Percentiles rank a stretch among this genome's conserved stretches.
phyloP scores from a whole-genome alignment of 2,888 invertebrate species.

The Teleiodes luculella region DNA sequence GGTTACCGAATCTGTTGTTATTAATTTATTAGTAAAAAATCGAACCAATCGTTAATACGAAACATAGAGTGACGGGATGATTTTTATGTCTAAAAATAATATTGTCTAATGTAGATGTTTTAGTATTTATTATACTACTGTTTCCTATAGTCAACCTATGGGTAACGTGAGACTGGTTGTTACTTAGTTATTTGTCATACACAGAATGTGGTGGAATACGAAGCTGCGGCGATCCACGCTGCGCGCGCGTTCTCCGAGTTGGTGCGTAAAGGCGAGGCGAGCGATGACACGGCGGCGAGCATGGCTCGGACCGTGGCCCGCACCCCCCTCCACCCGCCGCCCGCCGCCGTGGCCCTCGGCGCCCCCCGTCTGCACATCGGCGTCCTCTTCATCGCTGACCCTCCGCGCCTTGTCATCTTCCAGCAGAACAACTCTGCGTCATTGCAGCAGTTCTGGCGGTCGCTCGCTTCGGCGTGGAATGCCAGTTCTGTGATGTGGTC shows the following conservation, averaged over 20 bases:
- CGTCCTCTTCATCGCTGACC: slow-evolving; percentile 64
- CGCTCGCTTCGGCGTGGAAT: slow-evolving; percentile 73
- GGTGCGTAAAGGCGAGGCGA: slow-evolving; percentile 62
- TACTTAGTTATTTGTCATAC: neutral
- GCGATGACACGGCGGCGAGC: slow-evolving; percentile 59
- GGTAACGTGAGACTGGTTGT: neutral
- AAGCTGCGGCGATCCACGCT: slow-evolving; percentile 63
- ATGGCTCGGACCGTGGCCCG: slow-evolving; percentile 67
- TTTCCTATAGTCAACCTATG: too few relatives aligned
- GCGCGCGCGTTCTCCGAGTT: slow-evolving; percentile 69
- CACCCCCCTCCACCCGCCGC: slow-evolving; percentile 58
- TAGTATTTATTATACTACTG: too few relatives aligned
- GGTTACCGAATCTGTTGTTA: too few relatives aligned
- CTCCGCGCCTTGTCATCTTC: slow-evolving; percentile 60
- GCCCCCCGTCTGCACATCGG: slow-evolving; percentile 73
- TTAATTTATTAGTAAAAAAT: too few relatives aligned
- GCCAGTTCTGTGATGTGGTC: slow-evolving; percentile 67
- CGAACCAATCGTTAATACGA: too few relatives aligned
- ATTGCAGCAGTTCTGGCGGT: slow-evolving; percentile 76
- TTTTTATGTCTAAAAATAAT: too few relatives aligned
- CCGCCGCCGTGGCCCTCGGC: slow-evolving; percentile 69
- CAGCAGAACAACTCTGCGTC: slow-evolving; percentile 72
- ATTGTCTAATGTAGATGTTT: too few relatives aligned
- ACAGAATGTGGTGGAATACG: slow-evolving; percentile 65
- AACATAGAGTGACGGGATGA: too few relatives aligned